Percentiles rank a stretch among this genome's conserved stretches.
Conservation (phyloP, 1,140 invertebrate species). For the Octopus sinensis region DNA sequence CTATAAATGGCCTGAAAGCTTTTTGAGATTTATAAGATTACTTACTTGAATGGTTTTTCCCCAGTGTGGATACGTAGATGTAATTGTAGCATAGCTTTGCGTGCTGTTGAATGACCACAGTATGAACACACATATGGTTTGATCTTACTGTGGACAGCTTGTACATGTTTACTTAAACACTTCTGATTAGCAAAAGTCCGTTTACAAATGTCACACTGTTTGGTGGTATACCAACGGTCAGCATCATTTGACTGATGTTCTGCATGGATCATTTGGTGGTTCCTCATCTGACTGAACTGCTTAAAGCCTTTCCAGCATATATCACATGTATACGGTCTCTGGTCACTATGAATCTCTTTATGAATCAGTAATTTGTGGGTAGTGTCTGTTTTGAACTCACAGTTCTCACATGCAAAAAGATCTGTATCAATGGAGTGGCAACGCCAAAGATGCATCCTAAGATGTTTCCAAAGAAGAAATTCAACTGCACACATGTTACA, state of each 20-base stretch:
- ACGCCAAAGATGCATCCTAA: constrained; percentile 69
- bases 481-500: constrained; percentile 70
- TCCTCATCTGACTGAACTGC: constrained; percentile 70
- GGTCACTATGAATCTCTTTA: constrained; percentile 67
- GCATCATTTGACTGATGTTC: constrained; percentile 40
- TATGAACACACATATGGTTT: constrained; percentile 74
- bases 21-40: too few species aligned
- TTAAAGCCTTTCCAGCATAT: constrained; percentile 74
- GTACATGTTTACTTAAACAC: constrained; percentile 72
- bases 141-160: constrained; percentile 74
- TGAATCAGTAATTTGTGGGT: constrained; percentile 67
- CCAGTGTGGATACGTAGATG: constrained; percentile 73
- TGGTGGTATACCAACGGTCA: constrained; percentile 63
- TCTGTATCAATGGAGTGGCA: constrained; percentile 70
- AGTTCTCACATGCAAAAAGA: constrained; percentile 64
- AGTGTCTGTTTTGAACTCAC: constrained; percentile 62
- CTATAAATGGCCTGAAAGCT: too few species aligned
- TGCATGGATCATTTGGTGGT: constrained; percentile 65
- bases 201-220: constrained; percentile 70
- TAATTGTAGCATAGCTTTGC: constrained; percentile 64
- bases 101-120: constrained; percentile 70
- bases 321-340: constrained; percentile 65
- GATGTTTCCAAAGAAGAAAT: constrained; percentile 63
- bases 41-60: constrained; percentile 54
- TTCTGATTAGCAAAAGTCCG: constrained; percentile 72